Evolutionary conservation across 2,113 vertebrate genomes (phyloP), one percentile per base, ranked within the genome.

Genomic region (Ictalurus punctatus): DNA sequence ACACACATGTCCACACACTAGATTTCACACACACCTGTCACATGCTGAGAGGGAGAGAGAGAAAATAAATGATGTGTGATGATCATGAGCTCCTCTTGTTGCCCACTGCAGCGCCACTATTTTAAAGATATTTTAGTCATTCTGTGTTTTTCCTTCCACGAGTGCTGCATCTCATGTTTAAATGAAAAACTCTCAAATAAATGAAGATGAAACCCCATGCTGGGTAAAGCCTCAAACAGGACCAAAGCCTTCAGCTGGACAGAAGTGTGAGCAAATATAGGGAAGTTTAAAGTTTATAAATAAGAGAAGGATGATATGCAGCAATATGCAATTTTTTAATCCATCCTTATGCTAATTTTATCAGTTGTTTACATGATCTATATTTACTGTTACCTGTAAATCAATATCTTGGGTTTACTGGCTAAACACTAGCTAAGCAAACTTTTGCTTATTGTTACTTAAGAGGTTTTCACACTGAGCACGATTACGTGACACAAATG

Each of bases 11-110:
- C 52, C 80, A 63, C 73, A n/a, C 54, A 71, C 61, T 87, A 56
- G 82, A 74, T 87, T 86, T 91, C 74, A 90, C 69, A 89, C 85
- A 85, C 86, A 78, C 65, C 67, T 90, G 90, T 90, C 44, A 79
- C 21, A 79, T 21, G 80, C 25, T 10, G 4, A 30, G 4, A 74
- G 44, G 9, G 2, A 81, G 23, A 54, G 54, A 82, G 52, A 30
- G n/a, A 23, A 40, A n/a, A 4, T 44, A 23, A 44, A 44, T 13
- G 40, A 6, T 48, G 14, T 40, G 37, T 23, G 37, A 40, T 40
- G 19, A 23, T 69, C n/a, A 69, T 69, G 67, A 34, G 27, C 4
- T 69, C n/a, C 67, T 69, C 67, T 5, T 69, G 13, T 6, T n/a
- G 27, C 9, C 13, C 67, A 69, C 67, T 69, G n/a, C 67, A 69